phyloP scores from a whole-genome alignment of 2,113 vertebrate species.

The Otolemur garnettii region DNA sequence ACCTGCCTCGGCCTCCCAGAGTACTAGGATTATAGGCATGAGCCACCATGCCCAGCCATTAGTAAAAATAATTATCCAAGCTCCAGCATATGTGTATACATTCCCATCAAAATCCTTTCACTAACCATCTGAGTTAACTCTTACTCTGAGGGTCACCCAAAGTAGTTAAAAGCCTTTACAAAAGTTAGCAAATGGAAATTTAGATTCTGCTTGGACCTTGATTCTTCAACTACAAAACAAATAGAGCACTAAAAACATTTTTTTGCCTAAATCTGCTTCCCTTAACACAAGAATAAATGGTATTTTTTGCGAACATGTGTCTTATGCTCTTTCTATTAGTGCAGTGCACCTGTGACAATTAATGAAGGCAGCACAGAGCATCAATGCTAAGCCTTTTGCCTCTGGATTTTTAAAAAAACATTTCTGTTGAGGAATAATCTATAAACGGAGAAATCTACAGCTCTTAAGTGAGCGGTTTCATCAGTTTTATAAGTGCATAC shows the following conservation, averaged over 20 bases:
- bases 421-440: not conserved
- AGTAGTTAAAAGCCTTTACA: slow-evolving; percentile 7
- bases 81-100: not conserved
- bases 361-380: not conserved
- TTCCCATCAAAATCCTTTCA: not conserved
- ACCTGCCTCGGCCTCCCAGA: too few species aligned
- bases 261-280: slow-evolving; percentile 9
- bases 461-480: not conserved
- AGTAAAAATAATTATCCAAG: not conserved
- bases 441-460: slow-evolving; percentile 22
- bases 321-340: slow-evolving; percentile 18
- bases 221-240: slow-evolving; percentile 50
- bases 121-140: not conserved
- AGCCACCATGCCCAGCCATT: too few species aligned
- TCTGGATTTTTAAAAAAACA: not conserved
- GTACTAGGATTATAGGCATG: too few species aligned
- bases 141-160: not conserved
- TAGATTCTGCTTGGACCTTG: not conserved
- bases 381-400: not conserved
- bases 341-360: not conserved
- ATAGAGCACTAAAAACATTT: not conserved
- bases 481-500: not conserved
- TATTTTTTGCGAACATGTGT: slow-evolving; percentile 29
- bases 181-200: slow-evolving; percentile 25
- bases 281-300: slow-evolving; percentile 19